phyloP scores from a whole-genome alignment of 2,888 invertebrate species.

The Gymnoscelis rufifasciata region DNA sequence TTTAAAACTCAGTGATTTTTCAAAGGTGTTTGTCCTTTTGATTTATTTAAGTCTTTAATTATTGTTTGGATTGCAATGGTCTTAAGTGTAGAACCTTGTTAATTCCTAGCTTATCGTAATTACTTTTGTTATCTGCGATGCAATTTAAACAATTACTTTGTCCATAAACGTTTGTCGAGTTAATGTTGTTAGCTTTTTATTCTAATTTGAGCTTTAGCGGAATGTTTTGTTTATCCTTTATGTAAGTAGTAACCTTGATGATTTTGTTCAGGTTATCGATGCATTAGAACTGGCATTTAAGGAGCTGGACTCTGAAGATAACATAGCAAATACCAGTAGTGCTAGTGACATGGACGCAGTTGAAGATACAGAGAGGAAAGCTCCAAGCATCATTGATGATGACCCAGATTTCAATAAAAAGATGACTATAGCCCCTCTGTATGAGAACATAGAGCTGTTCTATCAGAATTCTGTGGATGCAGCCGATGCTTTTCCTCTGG shows the following conservation, averaged over 20 bases:
- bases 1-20: constrained; percentile 13
- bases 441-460: constrained; percentile 81
- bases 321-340: constrained; percentile 21
- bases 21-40: constrained; percentile 11
- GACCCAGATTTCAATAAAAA: constrained; percentile 51
- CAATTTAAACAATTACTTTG: constrained; percentile 21
- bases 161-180: constrained; percentile 25
- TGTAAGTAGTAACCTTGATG: constrained; percentile 9
- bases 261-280: constrained; percentile 77
- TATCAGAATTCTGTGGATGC: constrained; percentile 58
- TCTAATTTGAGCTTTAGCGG: constrained; percentile 20
- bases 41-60: neutral
- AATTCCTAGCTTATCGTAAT: constrained; percentile 1
- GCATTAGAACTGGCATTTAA: constrained; percentile 82
- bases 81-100: constrained; percentile 1
- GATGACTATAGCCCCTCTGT: constrained; percentile 75
- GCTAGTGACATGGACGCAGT: constrained; percentile 54
- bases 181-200: constrained; percentile 28
- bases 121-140: constrained; percentile 9
- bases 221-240: neutral
- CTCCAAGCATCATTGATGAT: constrained; percentile 20
- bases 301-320: constrained; percentile 79
- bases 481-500: constrained; percentile 71
- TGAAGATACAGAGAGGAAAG: constrained; percentile 30
- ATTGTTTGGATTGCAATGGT: constrained; percentile 11